Conservation (phyloP, 1,140 invertebrate genomes). For the Euura saliciscinereae region DNA sequence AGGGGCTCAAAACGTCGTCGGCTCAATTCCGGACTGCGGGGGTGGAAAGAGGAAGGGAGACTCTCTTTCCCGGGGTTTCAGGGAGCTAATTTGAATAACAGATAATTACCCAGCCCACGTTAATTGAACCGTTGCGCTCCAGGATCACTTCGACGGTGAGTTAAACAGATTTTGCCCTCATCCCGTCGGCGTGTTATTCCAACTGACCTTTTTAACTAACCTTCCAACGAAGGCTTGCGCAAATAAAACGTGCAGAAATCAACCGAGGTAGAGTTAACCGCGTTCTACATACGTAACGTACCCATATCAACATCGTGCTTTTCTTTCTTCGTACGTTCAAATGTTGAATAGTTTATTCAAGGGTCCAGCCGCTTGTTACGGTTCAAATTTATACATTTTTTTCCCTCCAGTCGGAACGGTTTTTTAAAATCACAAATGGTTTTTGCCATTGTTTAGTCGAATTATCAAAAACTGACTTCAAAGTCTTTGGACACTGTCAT, state of each 20-base stretch:
- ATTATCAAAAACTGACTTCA: no score
- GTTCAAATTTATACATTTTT: no score
- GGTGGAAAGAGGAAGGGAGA: neutral
- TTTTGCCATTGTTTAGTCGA: no score
- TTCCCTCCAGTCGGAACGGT: no score
- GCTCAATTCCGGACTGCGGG: neutral
- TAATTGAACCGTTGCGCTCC: constrained; percentile 48
- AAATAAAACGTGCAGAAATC: neutral
- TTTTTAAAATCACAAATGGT: no score
- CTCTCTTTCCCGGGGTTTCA: constrained; percentile 22
- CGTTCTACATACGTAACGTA: neutral
- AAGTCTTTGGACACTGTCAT: no score
- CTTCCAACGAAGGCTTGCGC: neutral
- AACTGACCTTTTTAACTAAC: neutral
- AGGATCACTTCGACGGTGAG: constrained; percentile 41
- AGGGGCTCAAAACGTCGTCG: neutral
- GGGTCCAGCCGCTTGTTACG: no score
- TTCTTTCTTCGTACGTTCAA: neutral
- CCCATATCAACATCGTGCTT: no score
- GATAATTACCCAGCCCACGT: constrained; percentile 52
- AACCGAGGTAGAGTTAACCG: neutral
- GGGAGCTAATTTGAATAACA: constrained; percentile 53
- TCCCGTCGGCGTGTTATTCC: no score
- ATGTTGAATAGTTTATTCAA: no score
- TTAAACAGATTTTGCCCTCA: constrained; percentile 43